phyloP scores from a whole-genome alignment of 1,140 invertebrate species.

The Drosophila ogumai region DNA sequence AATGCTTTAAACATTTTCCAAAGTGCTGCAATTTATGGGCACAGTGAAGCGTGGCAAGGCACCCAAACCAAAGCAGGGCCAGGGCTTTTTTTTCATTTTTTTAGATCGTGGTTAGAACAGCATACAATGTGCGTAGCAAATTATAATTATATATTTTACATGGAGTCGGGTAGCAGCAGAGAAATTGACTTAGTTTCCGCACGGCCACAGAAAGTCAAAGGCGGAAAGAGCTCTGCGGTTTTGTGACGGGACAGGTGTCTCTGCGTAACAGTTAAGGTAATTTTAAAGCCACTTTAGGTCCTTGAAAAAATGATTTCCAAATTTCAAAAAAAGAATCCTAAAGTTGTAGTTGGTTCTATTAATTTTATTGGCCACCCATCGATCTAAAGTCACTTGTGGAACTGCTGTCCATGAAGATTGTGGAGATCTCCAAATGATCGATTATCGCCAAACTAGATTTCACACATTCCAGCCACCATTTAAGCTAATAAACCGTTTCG shows the following conservation, averaged over 20 bases:
- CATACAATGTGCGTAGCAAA: conserved; percentile 44
- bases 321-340: not conserved
- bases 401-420: not conserved
- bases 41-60: conserved; percentile 71
- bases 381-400: conserved; percentile 10
- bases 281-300: not conserved
- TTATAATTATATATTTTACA: conserved; percentile 39
- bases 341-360: not conserved
- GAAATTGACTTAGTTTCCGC: conserved; percentile 37
- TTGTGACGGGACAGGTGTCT: conserved; percentile 17
- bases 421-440: conserved; percentile 63
- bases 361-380: not conserved
- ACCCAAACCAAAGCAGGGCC: conserved; percentile 21
- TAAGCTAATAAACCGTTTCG: conserved; percentile 72
- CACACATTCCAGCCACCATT: conserved; percentile 74
- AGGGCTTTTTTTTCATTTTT: not conserved
- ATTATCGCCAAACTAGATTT: conserved; percentile 66
- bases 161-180: not conserved
- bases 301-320: not conserved
- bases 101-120: conserved; percentile 32
- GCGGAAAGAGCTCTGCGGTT: conserved; percentile 25
- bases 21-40: conserved; percentile 73
- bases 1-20: conserved; percentile 57
- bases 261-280: not conserved
- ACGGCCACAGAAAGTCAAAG: conserved; percentile 14